Conservation (phyloP, 2,797 vertebrate genomes). For the Margarornis squamiger region DNA sequence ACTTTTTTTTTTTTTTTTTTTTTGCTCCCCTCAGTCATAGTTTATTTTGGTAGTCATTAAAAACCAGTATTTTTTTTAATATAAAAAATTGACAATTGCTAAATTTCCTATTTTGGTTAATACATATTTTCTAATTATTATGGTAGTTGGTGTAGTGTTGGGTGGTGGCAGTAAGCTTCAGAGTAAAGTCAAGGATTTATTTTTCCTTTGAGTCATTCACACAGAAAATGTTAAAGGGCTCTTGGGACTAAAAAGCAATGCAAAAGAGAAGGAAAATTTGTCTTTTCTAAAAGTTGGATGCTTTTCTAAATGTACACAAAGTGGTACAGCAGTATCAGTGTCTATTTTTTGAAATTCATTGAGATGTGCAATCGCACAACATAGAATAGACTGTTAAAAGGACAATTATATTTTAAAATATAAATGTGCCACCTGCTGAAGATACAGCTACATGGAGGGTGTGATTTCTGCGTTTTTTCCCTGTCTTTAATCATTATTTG, state of each 20-base stretch:
- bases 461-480: rapidly evolving
- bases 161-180: not conserved
- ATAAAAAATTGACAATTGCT: not conserved
- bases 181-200: not conserved
- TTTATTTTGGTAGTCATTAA: not conserved
- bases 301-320: not conserved
- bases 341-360: not conserved
- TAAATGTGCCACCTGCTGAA: not conserved
- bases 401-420: not conserved
- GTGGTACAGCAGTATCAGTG: not conserved
- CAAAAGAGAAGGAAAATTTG: not conserved
- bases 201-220: not conserved
- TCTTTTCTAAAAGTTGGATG: not conserved
- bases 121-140: not conserved
- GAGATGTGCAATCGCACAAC: not conserved
- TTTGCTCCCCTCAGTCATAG: rapidly evolving
- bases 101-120: not conserved
- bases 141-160: not conserved
- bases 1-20: not conserved
- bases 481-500: not conserved
- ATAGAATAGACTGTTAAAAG: not conserved
- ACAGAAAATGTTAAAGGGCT: not conserved
- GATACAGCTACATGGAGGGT: not conserved
- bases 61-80: not conserved
- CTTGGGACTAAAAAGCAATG: not conserved